These are phyloP conservation scores for Asbolus verrucosus DNA, from an alignment of 1,140 invertebrate genomes.

Conservation along the genomic window DNA sequence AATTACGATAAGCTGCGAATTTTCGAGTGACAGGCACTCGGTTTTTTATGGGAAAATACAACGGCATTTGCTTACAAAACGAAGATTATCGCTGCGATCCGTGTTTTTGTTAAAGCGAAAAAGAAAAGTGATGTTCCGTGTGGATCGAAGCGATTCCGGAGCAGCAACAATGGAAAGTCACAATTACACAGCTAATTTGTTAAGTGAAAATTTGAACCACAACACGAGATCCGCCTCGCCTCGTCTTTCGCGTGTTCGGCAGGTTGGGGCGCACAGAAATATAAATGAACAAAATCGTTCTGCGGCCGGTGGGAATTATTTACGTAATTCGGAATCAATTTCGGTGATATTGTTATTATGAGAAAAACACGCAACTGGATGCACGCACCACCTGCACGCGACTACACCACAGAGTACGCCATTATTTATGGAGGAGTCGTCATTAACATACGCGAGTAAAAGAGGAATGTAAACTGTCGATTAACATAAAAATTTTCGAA, in stretches of 20 bases:
- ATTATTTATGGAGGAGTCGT: not conserved
- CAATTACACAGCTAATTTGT: constrained; percentile 19
- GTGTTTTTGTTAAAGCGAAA: no score
- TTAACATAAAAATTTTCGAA: no score
- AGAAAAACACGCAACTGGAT: constrained; percentile 19
- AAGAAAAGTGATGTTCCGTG: not conserved
- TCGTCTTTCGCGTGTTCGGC: constrained; percentile 33
- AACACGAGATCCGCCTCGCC: constrained; percentile 1
- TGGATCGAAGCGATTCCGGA: no score
- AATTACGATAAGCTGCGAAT: constrained; percentile 32
- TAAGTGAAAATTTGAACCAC: constrained; percentile 3
- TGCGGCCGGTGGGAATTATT: constrained; percentile 33
- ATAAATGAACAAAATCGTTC: constrained; percentile 24
- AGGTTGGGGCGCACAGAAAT: constrained; percentile 17
- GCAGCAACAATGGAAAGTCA: constrained; percentile 16
- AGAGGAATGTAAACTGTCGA: no score
- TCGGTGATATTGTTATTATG: constrained; percentile 29
- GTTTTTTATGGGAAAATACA: constrained; percentile 26
- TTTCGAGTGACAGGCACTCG: not conserved
- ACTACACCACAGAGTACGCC: constrained; percentile 1
- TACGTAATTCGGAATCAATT: constrained; percentile 39
- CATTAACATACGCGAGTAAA: constrained; percentile 11
- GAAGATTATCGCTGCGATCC: constrained; percentile 6
- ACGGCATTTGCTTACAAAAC: constrained; percentile 11
- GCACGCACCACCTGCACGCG: constrained; percentile 16